phyloP scores from a whole-genome alignment of 2,797 vertebrate genomes.

The Hemibagrus guttatus region DNA sequence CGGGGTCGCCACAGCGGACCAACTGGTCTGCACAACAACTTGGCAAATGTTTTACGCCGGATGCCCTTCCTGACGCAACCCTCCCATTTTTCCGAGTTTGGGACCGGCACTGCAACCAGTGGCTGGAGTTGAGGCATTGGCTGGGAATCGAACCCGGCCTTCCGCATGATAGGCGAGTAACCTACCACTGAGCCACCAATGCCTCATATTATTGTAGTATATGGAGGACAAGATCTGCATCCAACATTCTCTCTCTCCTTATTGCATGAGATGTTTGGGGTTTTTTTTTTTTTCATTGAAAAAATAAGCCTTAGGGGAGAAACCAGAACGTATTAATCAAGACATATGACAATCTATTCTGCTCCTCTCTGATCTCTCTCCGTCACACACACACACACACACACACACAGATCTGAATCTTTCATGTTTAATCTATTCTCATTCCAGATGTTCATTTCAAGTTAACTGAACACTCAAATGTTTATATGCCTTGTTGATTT shows the following conservation, averaged over 20 bases:
- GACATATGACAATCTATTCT: not conserved
- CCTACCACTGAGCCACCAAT: no score
- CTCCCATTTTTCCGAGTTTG: no score
- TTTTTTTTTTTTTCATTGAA: not conserved
- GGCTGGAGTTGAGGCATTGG: no score
- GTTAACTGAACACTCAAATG: not conserved
- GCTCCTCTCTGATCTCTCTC: not conserved
- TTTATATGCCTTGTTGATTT: not conserved
- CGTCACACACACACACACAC: not conserved
- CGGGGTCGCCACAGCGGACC: no score
- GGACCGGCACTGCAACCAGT: no score
- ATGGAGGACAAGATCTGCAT: not conserved
- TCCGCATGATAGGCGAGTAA: no score
- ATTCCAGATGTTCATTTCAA: not conserved
- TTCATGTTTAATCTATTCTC: not conserved
- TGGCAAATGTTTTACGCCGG: no score
- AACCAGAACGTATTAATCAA: not conserved
- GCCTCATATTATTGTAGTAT: not conserved
- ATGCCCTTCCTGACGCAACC: no score
- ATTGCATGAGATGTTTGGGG: not conserved
- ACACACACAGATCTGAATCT: not conserved
- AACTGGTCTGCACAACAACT: no score
- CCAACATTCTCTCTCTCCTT: conserved; percentile 4
- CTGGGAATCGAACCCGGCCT: no score
- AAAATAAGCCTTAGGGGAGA: not conserved